Evolutionary conservation across 1,140 invertebrate genomes (phyloP).

Genomic region (Bombus sylvicola): DNA sequence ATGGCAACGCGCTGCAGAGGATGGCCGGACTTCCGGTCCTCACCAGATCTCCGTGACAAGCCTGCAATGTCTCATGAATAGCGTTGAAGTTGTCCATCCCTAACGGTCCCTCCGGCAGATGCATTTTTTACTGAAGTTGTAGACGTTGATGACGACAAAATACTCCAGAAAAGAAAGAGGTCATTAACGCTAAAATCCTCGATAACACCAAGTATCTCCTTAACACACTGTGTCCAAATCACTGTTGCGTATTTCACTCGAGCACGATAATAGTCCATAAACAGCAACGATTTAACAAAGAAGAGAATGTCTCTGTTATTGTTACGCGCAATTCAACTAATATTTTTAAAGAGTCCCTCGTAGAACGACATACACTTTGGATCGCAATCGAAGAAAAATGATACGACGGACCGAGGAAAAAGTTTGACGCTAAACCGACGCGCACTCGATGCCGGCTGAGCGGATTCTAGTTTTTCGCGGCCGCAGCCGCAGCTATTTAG

Average conservation of each 20-base stretch:
- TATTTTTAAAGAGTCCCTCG: no score
- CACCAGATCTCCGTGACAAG: conserved; percentile 94
- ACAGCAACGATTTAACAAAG: no score
- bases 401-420: not conserved
- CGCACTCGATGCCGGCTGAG: conserved; percentile 80
- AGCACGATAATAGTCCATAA: no score
- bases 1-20: conserved; percentile 93
- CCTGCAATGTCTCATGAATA: conserved; percentile 90
- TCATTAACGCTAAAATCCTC: not conserved
- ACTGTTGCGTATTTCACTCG: no score
- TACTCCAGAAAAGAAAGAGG: not conserved
- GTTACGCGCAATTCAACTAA: no score
- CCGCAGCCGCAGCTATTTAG: conserved; percentile 81
- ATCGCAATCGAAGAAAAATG: no score
- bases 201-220: not conserved
- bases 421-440: conserved; percentile 64
- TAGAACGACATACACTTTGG: no score
- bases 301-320: no score
- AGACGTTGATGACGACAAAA: not conserved
- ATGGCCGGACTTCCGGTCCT: conserved; percentile 95
- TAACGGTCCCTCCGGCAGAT: conserved; percentile 83
- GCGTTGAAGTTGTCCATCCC: conserved; percentile 88
- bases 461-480: conserved; percentile 82
- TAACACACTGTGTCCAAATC: no score
- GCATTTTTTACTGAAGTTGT: conserved; percentile 75